phyloP scores from a whole-genome alignment of 2,797 vertebrate genomes.

The Sebastolobus alascanus region DNA sequence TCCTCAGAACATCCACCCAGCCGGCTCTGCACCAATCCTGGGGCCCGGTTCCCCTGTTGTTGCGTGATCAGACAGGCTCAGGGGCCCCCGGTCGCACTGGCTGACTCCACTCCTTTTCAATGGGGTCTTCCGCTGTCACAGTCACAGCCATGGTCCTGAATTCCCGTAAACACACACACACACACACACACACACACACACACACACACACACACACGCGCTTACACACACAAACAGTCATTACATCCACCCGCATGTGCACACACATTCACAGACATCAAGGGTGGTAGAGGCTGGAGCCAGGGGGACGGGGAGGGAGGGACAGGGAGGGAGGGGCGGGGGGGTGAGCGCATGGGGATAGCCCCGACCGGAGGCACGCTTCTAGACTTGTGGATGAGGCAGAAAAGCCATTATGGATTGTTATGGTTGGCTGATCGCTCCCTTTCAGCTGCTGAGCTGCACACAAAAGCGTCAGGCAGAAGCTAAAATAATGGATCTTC shows the following conservation, averaged over 20 bases:
- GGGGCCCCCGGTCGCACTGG: constrained; percentile 70
- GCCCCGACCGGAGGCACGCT: constrained; percentile 84
- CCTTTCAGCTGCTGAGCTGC: constrained; percentile 84
- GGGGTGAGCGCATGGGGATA: constrained; percentile 59
- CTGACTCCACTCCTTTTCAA: constrained; percentile 80
- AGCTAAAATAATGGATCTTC: constrained; percentile 85
- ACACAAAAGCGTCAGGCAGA: constrained; percentile 84
- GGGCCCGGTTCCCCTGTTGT: constrained; percentile 52
- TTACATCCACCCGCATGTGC: constrained; percentile 27
- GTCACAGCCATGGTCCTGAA: constrained; percentile 72
- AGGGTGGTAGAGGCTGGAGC: constrained; percentile 47
- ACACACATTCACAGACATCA: constrained; percentile 53
- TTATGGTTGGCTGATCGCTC: constrained; percentile 86
- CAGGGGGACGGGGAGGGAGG: neutral
- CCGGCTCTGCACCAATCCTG: constrained; percentile 23
- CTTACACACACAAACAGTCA: constrained; percentile 18
- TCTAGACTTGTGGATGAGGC: constrained; percentile 88
- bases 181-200: constrained; percentile 30
- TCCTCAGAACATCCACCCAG: constrained; percentile 15
- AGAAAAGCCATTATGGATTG: constrained; percentile 87
- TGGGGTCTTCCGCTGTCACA: constrained; percentile 79
- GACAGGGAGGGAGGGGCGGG: neutral
- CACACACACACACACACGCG: constrained; percentile 43
- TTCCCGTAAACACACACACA: constrained; percentile 31
- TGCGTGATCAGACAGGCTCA: constrained; percentile 78